Base-by-base conservation (phyloP, 2,888 invertebrate species). In the Sturmia bella region DNA sequence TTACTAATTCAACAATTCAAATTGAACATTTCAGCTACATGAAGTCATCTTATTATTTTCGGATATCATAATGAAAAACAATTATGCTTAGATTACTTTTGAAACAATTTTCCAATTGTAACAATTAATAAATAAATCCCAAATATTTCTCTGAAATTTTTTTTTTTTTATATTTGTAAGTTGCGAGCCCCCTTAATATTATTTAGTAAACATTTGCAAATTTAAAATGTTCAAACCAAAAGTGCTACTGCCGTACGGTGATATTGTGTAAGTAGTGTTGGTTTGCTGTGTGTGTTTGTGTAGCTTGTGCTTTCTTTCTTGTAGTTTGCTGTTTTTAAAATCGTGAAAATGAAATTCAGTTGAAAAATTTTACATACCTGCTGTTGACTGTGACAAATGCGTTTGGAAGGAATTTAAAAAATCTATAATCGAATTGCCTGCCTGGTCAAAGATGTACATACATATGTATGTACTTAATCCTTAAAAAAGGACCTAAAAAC, bases 221-320 rank as follows among this genome's bases (percentile, higher is more conserved):
- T n/a, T 19, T 1, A 0, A 39, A 24, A 21, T 9, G n/a, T 12
- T 48, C n/a, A 48, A 63, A 13, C 3, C 19, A 11, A 21, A 66
- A 39, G 76, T 74, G 73, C 73, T 74, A 24, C 54, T 64, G 48
- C 37, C 17, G 9, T 64, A 43, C 54, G 15, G 73, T 64, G 63
- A 6, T 64, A 21, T 73, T 21, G 64, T 74, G 73, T 64, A 61
- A 64, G 54, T 74, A 64, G 54, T 74, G 43, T 32, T 43, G 43
- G 17, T 41, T 72, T 63, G 32, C 32, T 32, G 3, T 32, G 32
- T 32, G 32, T 32, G 12, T 32, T 19, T 63, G 73, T 63, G 54
- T 63, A 63, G 17, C 3, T 48, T 37, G 63, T 74, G 73, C 54
- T 64, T 43, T 73, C 2, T 32, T 9, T 39, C 45, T 69, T 24